phyloP scores from a whole-genome alignment of 1,140 invertebrate genomes.

The Bombus cullumanus region DNA sequence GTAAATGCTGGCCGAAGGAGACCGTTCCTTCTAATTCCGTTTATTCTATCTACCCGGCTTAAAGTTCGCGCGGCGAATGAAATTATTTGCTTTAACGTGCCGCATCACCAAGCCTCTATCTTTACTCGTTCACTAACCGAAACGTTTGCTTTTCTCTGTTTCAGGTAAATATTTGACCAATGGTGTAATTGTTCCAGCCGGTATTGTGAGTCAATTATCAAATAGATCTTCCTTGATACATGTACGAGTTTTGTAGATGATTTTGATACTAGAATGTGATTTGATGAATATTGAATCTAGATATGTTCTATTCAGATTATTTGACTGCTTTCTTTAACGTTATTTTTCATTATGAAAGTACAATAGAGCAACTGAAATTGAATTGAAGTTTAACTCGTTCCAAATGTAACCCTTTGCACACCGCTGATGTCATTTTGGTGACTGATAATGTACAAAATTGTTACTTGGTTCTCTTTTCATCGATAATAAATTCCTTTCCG shows the following conservation, averaged over 20 bases:
- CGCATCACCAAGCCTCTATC: background rate
- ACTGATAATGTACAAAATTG: background rate
- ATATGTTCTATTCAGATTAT: background rate
- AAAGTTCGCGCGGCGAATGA: background rate
- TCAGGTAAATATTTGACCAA: conserved; percentile 45
- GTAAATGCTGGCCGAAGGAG: background rate
- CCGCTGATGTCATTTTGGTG: background rate
- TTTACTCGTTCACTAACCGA: conserved; percentile 6
- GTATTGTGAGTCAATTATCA: conserved; percentile 33
- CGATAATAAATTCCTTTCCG: background rate
- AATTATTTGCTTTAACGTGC: conserved; percentile 26
- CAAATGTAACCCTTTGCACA: too few relatives aligned
- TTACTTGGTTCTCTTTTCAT: background rate
- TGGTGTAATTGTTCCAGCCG: background rate
- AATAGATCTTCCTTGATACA: background rate
- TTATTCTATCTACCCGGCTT: background rate
- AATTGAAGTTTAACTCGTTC: too few relatives aligned
- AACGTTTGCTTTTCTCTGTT: conserved; percentile 39
- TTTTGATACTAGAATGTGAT: background rate
- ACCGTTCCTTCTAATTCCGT: conserved; percentile 18
- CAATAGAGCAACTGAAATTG: background rate
- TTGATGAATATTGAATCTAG: background rate
- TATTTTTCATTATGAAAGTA: background rate
- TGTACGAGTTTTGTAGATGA: background rate
- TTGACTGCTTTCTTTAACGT: too few relatives aligned